Base-by-base conservation (phyloP, 2,113 vertebrate species). In the Hydropotes inermis region DNA sequence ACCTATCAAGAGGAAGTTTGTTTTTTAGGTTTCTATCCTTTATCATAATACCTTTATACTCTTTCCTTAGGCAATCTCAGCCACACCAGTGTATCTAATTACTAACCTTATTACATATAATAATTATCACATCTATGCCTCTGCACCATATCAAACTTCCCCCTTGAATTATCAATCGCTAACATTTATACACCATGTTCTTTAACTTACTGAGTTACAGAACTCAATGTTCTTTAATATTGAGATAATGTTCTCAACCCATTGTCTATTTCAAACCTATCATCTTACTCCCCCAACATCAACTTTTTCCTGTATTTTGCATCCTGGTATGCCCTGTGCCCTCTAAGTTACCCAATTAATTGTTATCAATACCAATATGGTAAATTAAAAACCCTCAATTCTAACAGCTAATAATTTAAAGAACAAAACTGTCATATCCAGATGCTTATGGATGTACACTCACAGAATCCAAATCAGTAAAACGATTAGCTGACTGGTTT, bases 401-500 rank as follows among this genome's bases (percentile, higher is more conserved):
- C 50, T 61, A 91, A 83, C 21, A 61, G 27, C 39, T 57, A 87
- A 33, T n/a, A 92, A 87, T 25, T 88, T 61, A 87, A 94, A 83
- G 15, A 94, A 87, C 43, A 94, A 91, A 94, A 86, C 28, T 67
- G 12, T 60, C 70, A 81, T 70, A 95, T 84, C 61, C 23, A 93
- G 36, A 93, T 61, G 55, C 28, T 21, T 43, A 61, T 45, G 36
- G 45, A 36, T 60, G 16, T 74, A 92, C 33, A 89, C 23, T 85
- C 43, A 79, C n/a, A 92, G 33, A 95, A 64, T 57, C 43, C 39
- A 58, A 85, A 92, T 85, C 21, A 86, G 64, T 97, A 86, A 93
- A 92, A 78, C 36, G 2, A 97, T 81, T 90, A 86, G n/a, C 60
- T 90, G 36, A 87, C 17, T 90, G 21, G 7, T 74, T 70, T 90